phyloP scores from a whole-genome alignment of 2,888 invertebrate genomes.

The Drosophila cyrtoloma region DNA sequence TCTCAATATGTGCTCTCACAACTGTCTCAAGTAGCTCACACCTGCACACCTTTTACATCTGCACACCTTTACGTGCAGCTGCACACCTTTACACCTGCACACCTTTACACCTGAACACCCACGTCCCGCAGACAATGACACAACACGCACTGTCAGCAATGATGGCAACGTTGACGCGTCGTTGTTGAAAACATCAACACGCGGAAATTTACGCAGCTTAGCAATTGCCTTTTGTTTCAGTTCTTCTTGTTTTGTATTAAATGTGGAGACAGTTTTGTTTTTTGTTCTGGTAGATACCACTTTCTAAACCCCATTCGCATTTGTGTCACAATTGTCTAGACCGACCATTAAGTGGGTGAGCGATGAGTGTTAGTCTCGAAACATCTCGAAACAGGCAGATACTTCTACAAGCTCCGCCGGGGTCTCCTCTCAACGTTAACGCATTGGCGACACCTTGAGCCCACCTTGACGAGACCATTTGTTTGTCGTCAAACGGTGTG shows the following conservation, averaged over 20 bases:
- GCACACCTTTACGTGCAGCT: not conserved
- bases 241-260: conserved; percentile 27
- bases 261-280: conserved; percentile 18
- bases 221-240: conserved; percentile 66
- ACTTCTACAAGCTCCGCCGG: conserved; percentile 1
- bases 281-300: conserved; percentile 33
- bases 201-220: conserved; percentile 79
- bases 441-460: conserved; percentile 60
- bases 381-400: conserved; percentile 38
- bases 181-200: conserved; percentile 43
- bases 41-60: conserved; percentile 21
- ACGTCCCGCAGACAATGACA: conserved; percentile 47
- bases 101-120: conserved; percentile 1
- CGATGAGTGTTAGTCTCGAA: conserved; percentile 20
- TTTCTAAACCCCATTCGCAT: conserved; percentile 63
- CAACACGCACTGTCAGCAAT: conserved; percentile 43
- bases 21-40: conserved; percentile 72
- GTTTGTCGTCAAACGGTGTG: conserved; percentile 23
- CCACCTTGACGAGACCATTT: conserved; percentile 61
- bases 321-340: conserved; percentile 79
- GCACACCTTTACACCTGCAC: not conserved
- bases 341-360: conserved; percentile 51
- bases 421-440: conserved; percentile 31
- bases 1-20: conserved; percentile 77
- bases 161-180: conserved; percentile 9